Percentiles rank a stretch among this genome's conserved stretches.
Evolutionary conservation across 1,140 invertebrate species (phyloP).

Genomic region (Bombus impatiens): DNA sequence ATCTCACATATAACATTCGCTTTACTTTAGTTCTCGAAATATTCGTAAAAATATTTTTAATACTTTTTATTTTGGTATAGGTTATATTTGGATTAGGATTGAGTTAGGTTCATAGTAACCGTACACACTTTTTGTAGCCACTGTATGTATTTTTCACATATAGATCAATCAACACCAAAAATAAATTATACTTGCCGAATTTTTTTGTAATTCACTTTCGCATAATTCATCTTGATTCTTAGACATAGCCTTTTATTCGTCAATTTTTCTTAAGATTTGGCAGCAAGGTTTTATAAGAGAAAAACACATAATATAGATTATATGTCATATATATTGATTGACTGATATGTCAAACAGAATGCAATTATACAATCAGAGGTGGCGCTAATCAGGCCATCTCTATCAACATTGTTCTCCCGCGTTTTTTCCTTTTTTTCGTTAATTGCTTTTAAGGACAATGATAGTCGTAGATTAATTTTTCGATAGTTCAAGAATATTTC

Average conservation of each 20-base stretch:
- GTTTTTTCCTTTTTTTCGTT: not conserved
- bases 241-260: too few relatives aligned
- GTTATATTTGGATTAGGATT: too few relatives aligned
- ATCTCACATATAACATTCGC: too few relatives aligned
- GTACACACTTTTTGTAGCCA: too few relatives aligned
- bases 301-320: not conserved
- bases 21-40: too few relatives aligned
- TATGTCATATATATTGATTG: not conserved
- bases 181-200: not conserved
- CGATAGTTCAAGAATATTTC: not conserved
- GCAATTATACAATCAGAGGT: not conserved
- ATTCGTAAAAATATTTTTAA: too few relatives aligned
- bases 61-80: too few relatives aligned
- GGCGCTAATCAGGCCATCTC: conserved; percentile 1
- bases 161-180: not conserved
- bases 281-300: not conserved
- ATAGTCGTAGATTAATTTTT: not conserved
- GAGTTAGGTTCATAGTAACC: too few relatives aligned
- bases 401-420: not conserved
- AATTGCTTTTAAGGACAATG: not conserved
- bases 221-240: not conserved
- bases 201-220: not conserved
- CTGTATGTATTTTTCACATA: not conserved
- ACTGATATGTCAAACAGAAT: not conserved
- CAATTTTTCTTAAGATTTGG: not conserved